phyloP scores from a whole-genome alignment of 2,113 vertebrate genomes.

The Paedocypris sp. region DNA sequence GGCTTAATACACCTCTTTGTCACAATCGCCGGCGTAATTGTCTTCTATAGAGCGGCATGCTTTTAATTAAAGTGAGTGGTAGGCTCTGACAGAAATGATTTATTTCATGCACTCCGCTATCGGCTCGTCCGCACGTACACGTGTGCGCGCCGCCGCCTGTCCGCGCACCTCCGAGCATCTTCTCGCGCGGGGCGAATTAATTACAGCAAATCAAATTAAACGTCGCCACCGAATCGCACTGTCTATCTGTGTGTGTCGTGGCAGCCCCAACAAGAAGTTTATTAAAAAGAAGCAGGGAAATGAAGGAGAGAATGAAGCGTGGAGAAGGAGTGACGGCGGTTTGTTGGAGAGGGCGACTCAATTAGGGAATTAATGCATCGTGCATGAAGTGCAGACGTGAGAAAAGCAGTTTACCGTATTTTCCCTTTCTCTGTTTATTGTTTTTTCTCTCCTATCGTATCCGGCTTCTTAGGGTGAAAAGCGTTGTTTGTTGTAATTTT shows the following conservation, averaged over 20 bases:
- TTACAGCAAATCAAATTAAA: slow-evolving; percentile 45
- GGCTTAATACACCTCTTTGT: slow-evolving; percentile 39
- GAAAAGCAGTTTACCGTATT: no score
- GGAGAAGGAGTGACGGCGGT: background rate
- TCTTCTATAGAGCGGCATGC: slow-evolving; percentile 30
- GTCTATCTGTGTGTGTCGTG: slow-evolving; percentile 29
- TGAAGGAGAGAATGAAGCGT: background rate
- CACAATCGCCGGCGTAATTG: slow-evolving; percentile 36
- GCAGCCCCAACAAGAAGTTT: slow-evolving; percentile 37
- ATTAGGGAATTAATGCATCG: slow-evolving; percentile 19
- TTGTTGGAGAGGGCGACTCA: slow-evolving; percentile 18
- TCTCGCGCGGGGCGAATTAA: slow-evolving; percentile 38
- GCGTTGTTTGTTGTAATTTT: no score
- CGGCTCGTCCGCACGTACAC: slow-evolving; percentile 16
- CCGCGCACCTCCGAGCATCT: slow-evolving; percentile 26
- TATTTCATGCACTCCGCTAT: slow-evolving; percentile 27
- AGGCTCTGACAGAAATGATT: slow-evolving; percentile 41
- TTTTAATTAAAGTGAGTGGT: slow-evolving; percentile 48
- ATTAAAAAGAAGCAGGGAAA: slow-evolving; percentile 25
- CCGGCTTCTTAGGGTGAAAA: no score
- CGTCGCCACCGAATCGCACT: slow-evolving; percentile 27
- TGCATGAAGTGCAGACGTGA: background rate
- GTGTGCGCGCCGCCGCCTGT: background rate
- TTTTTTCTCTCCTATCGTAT: background rate
- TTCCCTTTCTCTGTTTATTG: background rate